These are phyloP conservation scores for Leptinotarsa defecta DNA, from an alignment of 1,140 invertebrate species.

Conservation along the genomic window DNA sequence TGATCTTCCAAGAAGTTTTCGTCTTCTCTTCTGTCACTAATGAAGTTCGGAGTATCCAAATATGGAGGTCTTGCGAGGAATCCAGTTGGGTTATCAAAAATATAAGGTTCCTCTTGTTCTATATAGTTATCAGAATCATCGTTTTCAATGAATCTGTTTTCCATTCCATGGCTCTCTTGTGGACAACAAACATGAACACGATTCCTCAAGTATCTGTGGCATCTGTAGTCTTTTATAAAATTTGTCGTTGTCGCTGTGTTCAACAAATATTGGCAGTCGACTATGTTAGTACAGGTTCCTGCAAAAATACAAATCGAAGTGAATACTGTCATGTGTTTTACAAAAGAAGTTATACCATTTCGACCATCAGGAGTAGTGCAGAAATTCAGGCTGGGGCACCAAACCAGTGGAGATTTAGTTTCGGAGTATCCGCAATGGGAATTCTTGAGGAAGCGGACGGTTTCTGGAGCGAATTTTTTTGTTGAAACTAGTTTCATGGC, in stretches of 20 bases:
- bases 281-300: constrained; percentile 32
- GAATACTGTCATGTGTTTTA: too few species aligned
- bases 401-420: constrained; percentile 19
- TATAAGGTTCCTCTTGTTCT: not conserved
- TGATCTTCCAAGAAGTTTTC: too few species aligned
- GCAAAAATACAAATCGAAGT: not conserved
- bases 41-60: too few species aligned
- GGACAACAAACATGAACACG: constrained; percentile 35
- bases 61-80: too few species aligned
- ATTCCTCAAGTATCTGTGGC: constrained; percentile 27
- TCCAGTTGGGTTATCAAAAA: not conserved
- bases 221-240: constrained; percentile 30
- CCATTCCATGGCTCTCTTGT: not conserved
- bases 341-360: not conserved
- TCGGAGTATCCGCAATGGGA: constrained; percentile 25
- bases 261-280: constrained; percentile 24
- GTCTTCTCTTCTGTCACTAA: too few species aligned
- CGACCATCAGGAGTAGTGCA: constrained; percentile 27
- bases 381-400: constrained; percentile 24
- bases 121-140: not conserved
- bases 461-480: constrained; percentile 31
- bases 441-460: constrained; percentile 10
- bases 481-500: constrained; percentile 34
- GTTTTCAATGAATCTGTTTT: not conserved
- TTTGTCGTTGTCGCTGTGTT: constrained; percentile 14